Base-by-base conservation (phyloP, 2,888 invertebrate genomes). In the Orthosia gothica region DNA sequence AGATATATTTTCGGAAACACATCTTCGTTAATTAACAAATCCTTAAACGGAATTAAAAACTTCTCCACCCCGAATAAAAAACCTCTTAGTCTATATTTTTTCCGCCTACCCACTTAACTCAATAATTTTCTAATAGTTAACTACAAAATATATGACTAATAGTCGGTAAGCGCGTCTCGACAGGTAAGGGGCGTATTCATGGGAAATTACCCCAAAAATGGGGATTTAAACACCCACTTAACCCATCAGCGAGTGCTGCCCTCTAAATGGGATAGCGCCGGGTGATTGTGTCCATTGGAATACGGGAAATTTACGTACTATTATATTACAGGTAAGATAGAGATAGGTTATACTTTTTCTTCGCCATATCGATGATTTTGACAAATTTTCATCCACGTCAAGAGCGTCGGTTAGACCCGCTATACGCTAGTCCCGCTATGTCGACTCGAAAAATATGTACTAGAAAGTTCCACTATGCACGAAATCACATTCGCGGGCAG, bases 221-320 rank as follows among this genome's bases (percentile, higher is more conserved):
- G 87, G 89, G 88, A 85, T 90, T 90, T 91, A 91, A 91, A 91
- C 91, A 91, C 89, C 91, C 91, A 91, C 90, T 91, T 91, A 91
- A 83, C 84, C 91, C 90, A 89, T 91, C 91, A 91, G 74, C 91
- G 89, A 88, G 87, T 89, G 85, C 88, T 89, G 88, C 87, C 84
- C 85, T 87, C 91, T 92, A 93, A 95, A 94, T 92, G 91, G 93
- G 92, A 92, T 90, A 87, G 87, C 85, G 84, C 84, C 83, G 69
- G 72, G 40, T n/a, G 32, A 79, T 20, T 32, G 93, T 92, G 83
- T 91, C 91, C 96, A 92, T 91, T 93, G 75, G 12, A 0, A 15
- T 54, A 80, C 70, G 57, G 18, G 47, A 61, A 26, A 40, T 40
- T 40, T 40, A 9, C 1, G 40, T 40, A 9, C 3, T 66, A 55